Evolutionary conservation across 2,113 vertebrate species (phyloP), one percentile per base, ranked within the genome.

Genomic region (Macroglossus sobrinus): DNA sequence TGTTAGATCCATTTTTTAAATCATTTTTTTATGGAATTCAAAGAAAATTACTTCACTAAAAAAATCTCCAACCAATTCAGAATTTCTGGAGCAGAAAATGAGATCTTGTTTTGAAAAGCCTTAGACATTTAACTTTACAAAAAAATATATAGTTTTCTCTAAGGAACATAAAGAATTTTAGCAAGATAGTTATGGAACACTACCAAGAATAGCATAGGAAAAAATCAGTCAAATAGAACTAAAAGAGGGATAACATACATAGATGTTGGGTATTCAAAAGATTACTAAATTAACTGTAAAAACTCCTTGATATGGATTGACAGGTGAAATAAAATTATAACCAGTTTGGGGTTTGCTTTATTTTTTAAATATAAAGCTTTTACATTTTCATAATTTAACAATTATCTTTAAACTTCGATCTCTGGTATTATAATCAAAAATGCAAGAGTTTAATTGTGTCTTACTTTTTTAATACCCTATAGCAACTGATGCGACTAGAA

Each of bases 41-140:
- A 71, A 5, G 4, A 66, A 89, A 50, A 22, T 64, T 47, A 81
- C 3, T 93, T 82, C 35, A 22, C 15, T 89, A 33, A 94, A 64
- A 8, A 80, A 84, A 16, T 78, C 7, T 66, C 30, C 26, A 35
- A 89, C 4, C 22, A 68, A 47, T 5, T 80, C 59, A 88, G 64
- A 88, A 18, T 87, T 81, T 87, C 19, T 74, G 19, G 45, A 88
- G 55, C 55, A 91, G 18, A 93, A 95, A 93, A 84, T 80, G 19
- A 84, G 15, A 82, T 1, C 16, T 64, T 59, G 33, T 50, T 81
- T 43, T 30, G 26, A 66, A 88, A 72, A 87, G 24, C 12, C 14
- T 6, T 45, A 72, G 79, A 28, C 13, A 35, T 69, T 12, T 91
- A 82, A 91, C 22, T 84, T 63, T n/a, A 87, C 21, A 35, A 13